These are phyloP conservation scores for Mobula birostris DNA, from an alignment of 2,113 vertebrate species.

Conservation along the genomic window DNA sequence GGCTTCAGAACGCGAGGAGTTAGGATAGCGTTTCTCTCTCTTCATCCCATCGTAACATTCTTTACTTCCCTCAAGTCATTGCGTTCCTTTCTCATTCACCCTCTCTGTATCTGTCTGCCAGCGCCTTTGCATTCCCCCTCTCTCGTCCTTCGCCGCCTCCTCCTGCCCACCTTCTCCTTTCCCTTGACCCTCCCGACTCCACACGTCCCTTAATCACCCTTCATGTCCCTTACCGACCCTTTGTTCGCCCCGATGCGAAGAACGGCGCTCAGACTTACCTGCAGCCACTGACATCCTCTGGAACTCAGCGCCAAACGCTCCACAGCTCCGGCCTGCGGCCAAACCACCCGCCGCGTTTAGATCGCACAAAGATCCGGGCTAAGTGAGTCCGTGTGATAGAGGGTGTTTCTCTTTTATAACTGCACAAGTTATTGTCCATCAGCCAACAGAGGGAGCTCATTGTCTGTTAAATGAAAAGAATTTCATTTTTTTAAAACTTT, in stretches of 20 bases:
- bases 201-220: too few species aligned
- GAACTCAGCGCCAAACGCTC: background rate
- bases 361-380: background rate
- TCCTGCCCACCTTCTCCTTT: background rate
- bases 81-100: background rate
- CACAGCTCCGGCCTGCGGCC: background rate
- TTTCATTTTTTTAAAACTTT: background rate
- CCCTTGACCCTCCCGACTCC: background rate
- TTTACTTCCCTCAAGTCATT: too few species aligned
- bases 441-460: slow-evolving; percentile 42
- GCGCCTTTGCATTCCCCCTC: background rate
- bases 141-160: background rate
- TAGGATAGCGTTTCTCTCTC: background rate
- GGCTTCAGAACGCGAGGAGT: too few species aligned
- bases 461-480: slow-evolving; percentile 32
- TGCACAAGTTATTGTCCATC: slow-evolving; percentile 49
- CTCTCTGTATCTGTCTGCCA: background rate
- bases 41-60: background rate
- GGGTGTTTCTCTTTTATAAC: slow-evolving; percentile 46
- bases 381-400: slow-evolving; percentile 27
- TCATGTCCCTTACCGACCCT: background rate
- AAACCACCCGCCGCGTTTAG: background rate
- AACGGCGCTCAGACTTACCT: background rate
- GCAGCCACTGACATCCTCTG: background rate
- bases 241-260: background rate